Evolutionary conservation across 1,140 invertebrate species (phyloP), one percentile per base, ranked within the genome.

Genomic region (Macrotrachela quadricornifera): DNA sequence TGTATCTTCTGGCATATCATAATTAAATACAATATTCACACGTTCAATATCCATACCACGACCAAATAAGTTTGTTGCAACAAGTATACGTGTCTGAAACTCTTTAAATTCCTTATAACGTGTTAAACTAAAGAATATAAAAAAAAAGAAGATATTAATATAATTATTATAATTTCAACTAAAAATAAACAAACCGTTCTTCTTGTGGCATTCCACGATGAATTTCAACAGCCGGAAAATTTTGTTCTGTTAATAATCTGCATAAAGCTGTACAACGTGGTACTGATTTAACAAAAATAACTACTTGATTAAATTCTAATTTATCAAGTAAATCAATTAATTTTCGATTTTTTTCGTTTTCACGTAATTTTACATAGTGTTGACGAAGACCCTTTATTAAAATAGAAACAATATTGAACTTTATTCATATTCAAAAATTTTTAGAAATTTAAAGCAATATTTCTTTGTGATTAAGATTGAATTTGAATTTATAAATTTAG

Each of bases 11-110:
- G 94, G 92, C 91, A 97, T 97, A 64, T 99, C 94, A 66, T 99
- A 99, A 69, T 99, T 99, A 65, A 99, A 96, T 0, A 99, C 94
- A 70, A 99, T 99, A 69, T 99, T 99, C 0, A 99, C 94, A 71
- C 94, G 58, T 60, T 77, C 76, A 59, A 75, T 75, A 60, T 75
- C 73, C 73, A 75, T 75, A 47, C 73, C 73, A 57, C 94, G 77
- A 17, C 92, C 94, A 75, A 99, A 99, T 36, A 99, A 72, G 73
- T 99, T 96, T 0, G 94, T 99, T 0, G 94, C 92, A 6, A 99
- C 92, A 59, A 95, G 73, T 61, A 95, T 94, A 59, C 88, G 74
- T 77, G 97, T 97, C 70, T 97, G 88, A 72, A 99, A 99, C 72
- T 99, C 92, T 74, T 99, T 99, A 66, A 99, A 99, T 61, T 96